Base-by-base conservation (phyloP, 1,140 invertebrate genomes). In the Calliphora vicina region DNA sequence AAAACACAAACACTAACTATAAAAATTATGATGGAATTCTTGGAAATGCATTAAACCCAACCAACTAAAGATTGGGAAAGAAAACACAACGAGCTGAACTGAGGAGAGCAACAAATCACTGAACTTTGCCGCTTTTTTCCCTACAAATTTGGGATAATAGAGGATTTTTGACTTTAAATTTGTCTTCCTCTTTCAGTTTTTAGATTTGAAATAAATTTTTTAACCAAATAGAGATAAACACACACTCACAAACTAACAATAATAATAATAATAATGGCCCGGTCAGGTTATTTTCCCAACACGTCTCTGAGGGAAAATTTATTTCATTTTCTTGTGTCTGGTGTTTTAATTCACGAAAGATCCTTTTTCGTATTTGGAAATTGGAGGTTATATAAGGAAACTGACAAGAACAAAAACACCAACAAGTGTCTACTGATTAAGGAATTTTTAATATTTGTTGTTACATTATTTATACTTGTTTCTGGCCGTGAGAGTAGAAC, bases 41-140 rank as follows among this genome's bases (percentile, higher is more conserved):
- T 78, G 74, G 74, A 78, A 78, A 78, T 78, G 35, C 74, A 78
- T 78, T 78, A 78, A 35, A n/a, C 6, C 35, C 74, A 23, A 27
- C 35, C 29, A 76, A 42, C n/a, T 67, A 25, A 10, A 23, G 20
- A 57, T n/a, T 17, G 45, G 12, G 45, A 35, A 35, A 35, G 35
- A 35, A 35, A 17, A n/a, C 50, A 57, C 15, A 57, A n/a, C n/a
- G 61, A 23, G 61, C 61, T 23, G n/a, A 67, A 12, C 9, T 20
- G 61, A 25, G 61, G 12, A 23, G n/a, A 50, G n/a, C 5, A 67
- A 67, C 3, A 67, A 67, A 67, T 25, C n/a, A 67, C n/a, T 23
- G 61, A 67, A 67, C 61, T 67, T 67, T 67, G 23, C 61, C 61
- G 61, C 61, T 67, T 12, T 67, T 23, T 67, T 67, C 1, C 57